Evolutionary conservation across 2,113 vertebrate species (phyloP).

Genomic region (Chaetodon auriga): DNA sequence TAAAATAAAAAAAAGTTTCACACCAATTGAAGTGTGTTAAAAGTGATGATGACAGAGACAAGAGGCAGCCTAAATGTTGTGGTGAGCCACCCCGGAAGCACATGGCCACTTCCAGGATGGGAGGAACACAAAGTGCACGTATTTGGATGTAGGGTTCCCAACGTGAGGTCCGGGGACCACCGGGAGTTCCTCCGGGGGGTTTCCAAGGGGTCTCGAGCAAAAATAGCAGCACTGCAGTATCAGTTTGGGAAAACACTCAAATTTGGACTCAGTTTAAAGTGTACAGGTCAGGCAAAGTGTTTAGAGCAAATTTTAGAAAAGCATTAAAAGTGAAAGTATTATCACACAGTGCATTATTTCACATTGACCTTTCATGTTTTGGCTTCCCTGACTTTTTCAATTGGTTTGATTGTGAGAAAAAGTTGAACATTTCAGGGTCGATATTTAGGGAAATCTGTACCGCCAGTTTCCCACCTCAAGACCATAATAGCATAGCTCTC

Average conservation of each 20-base stretch:
- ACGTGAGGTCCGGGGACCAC: slow-evolving; percentile 33
- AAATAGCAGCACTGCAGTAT: slow-evolving; percentile 5
- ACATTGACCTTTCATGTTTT: background rate
- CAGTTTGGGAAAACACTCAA: background rate
- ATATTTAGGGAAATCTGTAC: too few species aligned
- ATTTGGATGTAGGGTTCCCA: slow-evolving; percentile 41
- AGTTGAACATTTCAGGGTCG: too few species aligned
- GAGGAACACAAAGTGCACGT: slow-evolving; percentile 39
- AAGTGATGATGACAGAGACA: slow-evolving; percentile 56
- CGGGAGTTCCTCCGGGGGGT: background rate
- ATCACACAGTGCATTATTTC: background rate
- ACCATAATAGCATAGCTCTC: too few species aligned
- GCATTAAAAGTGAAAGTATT: background rate
- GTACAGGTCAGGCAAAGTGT: background rate
- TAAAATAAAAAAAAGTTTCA: slow-evolving; percentile 54
- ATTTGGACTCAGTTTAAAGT: background rate
- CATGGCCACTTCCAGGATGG: slow-evolving; percentile 42
- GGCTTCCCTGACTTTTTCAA: background rate
- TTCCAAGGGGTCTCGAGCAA: slow-evolving; percentile 2
- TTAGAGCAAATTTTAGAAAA: too few species aligned
- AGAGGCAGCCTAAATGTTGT: slow-evolving; percentile 38
- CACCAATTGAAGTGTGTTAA: slow-evolving; percentile 54
- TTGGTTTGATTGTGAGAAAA: too few species aligned
- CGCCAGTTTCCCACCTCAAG: too few species aligned
- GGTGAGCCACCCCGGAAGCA: slow-evolving; percentile 56